These are phyloP conservation scores for Cheilosia impressa DNA, from an alignment of 2,888 invertebrate species.

Conservation along the genomic window DNA sequence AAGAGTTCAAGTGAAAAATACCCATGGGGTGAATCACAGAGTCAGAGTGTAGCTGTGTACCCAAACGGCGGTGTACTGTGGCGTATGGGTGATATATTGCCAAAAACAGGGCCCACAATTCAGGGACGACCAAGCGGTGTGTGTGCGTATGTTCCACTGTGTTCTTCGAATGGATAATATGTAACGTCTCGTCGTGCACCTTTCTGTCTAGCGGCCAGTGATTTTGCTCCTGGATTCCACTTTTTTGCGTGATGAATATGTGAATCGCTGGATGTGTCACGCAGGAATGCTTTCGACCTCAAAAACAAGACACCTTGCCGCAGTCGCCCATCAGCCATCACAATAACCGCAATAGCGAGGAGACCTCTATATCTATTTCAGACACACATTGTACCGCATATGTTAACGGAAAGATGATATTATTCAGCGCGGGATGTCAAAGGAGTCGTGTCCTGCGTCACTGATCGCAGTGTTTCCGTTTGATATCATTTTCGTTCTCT, in stretches of 20 bases:
- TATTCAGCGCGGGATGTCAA: conserved; percentile 61
- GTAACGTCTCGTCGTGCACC: conserved; percentile 31
- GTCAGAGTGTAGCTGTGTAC: conserved; percentile 19
- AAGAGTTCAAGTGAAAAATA: conserved; percentile 31
- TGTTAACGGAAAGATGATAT: conserved; percentile 62
- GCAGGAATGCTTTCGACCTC: conserved; percentile 34
- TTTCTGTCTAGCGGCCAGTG: conserved; percentile 39
- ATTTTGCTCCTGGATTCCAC: conserved; percentile 52
- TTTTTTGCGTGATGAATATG: conserved; percentile 57
- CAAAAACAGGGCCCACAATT: conserved; percentile 41
- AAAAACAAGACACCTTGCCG: conserved; percentile 15
- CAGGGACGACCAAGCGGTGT: conserved; percentile 3
- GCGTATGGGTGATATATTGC: conserved; percentile 69
- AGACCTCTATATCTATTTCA: not conserved
- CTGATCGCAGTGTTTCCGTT: conserved; percentile 37
- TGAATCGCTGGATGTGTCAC: conserved; percentile 44
- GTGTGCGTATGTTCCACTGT: conserved; percentile 30
- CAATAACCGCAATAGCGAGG: conserved; percentile 50
- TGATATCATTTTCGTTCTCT: conserved; percentile 23
- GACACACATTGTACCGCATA: conserved; percentile 22
- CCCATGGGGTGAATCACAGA: conserved; percentile 32
- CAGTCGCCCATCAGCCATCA: not conserved
- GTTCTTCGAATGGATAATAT: conserved; percentile 30
- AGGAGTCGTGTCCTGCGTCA: conserved; percentile 60
- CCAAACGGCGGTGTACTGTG: conserved; percentile 36